Evolutionary conservation across 2,113 vertebrate genomes (phyloP).

Genomic region (Phalacrocorax aristotelis): DNA sequence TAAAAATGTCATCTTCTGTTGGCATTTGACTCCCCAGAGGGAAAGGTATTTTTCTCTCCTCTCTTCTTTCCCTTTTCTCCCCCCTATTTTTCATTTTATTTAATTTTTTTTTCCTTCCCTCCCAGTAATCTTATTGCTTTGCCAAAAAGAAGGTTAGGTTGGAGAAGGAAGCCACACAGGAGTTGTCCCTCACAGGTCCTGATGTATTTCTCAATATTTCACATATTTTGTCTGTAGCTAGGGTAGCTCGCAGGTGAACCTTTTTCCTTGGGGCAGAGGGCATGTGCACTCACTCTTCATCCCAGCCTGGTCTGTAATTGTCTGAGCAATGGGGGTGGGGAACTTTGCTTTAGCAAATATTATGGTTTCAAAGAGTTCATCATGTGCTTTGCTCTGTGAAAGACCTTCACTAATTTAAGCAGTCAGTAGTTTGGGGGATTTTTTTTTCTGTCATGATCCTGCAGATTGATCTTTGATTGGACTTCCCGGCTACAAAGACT

Average conservation of each 20-base stretch:
- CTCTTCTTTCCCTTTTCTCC: neutral
- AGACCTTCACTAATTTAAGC: neutral
- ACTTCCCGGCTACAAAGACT: neutral
- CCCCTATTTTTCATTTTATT: neutral
- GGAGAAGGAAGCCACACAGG: neutral
- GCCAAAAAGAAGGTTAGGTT: neutral
- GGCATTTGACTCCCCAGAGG: neutral
- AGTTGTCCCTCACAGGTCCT: neutral
- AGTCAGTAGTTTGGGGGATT: neutral
- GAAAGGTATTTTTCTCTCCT: neutral
- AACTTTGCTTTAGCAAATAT: neutral
- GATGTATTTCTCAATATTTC: neutral
- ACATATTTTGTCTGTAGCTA: neutral
- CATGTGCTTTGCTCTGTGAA: neutral
- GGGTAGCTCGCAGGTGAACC: neutral
- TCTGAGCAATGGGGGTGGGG: neutral
- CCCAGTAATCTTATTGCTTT: neutral
- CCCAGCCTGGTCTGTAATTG: neutral
- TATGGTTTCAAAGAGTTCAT: neutral
- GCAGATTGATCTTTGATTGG: neutral
- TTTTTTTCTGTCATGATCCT: neutral
- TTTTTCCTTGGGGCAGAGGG: neutral
- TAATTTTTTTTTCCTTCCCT: too few relatives aligned
- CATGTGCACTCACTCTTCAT: rapidly evolving
- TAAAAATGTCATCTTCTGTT: neutral